Base-by-base conservation (phyloP, 2,888 invertebrate species). In the Rhogogaster chlorosoma region DNA sequence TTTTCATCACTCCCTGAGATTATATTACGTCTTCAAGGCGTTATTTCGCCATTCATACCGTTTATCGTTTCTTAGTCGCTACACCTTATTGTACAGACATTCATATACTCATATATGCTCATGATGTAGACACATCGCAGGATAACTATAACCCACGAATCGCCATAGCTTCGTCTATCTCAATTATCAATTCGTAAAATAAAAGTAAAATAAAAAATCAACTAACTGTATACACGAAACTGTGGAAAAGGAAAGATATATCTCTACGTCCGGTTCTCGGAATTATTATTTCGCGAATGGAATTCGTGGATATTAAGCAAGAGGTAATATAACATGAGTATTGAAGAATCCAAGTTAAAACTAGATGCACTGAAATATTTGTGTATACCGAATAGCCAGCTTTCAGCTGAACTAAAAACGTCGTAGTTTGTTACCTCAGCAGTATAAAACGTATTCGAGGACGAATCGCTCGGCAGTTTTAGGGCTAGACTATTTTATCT, bases 401-500 rank as follows among this genome's bases (percentile, higher is more conserved):
- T 67, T 67, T 29, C 18, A 67, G 32, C 15, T 32, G 18, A 32
- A 32, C 32, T 67, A 67, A 67, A 67, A 67, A 67, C 15, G 29
- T 67, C 67, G 26, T 22, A 67, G 15, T 32, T 32, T 32, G 32
- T 67, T 32, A 67, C 32, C 61, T 26, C 29, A 26, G 32, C 67
- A 7, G 32, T 32, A 67, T 73, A 42, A 38, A 71, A 29, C 29
- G 38, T 7, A 15, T 15, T 53, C 32, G 77, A 22, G 42, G 49
- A 77, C 36, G 77, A 77, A 77, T 77, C 7, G 29, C 53, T 53
- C 32, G 32, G 53, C 7, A 53, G 18, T 77, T 77, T 77, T 29
- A 77, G 77, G 29, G 18, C 77, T 77, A 77, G 77, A 53, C 32
- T 53, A 77, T 77, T 77, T 53, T 29, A 77, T 77, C 53, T 36